Evolutionary conservation across 2,797 vertebrate species (phyloP).

Genomic region (Centropyge bicolor): DNA sequence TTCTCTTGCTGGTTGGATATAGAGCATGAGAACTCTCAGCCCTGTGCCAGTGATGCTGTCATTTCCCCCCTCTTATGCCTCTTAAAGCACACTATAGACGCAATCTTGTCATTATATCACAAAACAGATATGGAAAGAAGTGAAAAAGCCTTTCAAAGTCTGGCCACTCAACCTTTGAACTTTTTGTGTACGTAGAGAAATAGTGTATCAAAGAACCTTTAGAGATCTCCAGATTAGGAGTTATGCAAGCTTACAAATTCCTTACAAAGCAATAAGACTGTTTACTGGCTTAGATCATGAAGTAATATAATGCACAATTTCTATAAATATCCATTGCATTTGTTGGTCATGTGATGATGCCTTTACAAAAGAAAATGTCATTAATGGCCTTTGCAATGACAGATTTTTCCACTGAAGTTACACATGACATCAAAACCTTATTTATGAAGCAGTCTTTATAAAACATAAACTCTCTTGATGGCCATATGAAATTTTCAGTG

Average conservation of each 20-base stretch:
- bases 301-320: not conserved
- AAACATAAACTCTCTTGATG: slow-evolving; percentile 6
- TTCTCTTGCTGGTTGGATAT: not conserved
- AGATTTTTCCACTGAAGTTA: not conserved
- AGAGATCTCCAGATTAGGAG: not conserved
- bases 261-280: not conserved
- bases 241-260: not conserved
- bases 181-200: not conserved
- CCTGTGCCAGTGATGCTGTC: not conserved
- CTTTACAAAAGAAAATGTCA: not conserved
- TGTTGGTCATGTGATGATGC: not conserved
- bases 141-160: slow-evolving; percentile 3
- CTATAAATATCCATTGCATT: not conserved
- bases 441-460: not conserved
- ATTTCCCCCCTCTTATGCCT: not conserved
- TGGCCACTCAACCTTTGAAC: not conserved
- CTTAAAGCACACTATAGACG: not conserved
- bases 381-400: not conserved
- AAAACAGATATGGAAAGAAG: not conserved
- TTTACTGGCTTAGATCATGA: not conserved
- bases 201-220: not conserved
- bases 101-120: not conserved
- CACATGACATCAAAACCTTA: not conserved
- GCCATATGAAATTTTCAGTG: not conserved
- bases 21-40: not conserved